Evolutionary conservation across 2,797 vertebrate genomes (phyloP), one percentile per base, ranked within the genome.

Genomic region (Meriones psammophilus): DNA sequence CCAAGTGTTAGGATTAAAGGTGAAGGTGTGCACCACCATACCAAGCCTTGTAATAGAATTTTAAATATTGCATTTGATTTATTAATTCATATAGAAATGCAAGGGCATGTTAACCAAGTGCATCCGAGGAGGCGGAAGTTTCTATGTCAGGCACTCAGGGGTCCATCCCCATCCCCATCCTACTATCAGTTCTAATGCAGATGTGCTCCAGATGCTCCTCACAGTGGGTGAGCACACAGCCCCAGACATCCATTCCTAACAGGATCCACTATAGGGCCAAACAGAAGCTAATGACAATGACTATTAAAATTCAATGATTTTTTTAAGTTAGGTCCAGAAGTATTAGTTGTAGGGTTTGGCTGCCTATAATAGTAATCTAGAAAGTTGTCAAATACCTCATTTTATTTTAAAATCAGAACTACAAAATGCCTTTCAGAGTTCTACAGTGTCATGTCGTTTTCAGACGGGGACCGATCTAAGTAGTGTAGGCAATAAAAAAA

Each of bases 91-190:
- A 50, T 0, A 89, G 24, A 89, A 94, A 87, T 58, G 15, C 50
- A 84, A n/a, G 30, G 20, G 28, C 8, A 77, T 79, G 77, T 79
- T n/a, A 95, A 94, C 88, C 5, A 39, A 89, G 58, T 66, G 85
- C 42, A 69, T 69, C 26, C 15, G 58, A 84, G 64, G 66, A 88
- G 33, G 2, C 42, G 39, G 8, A 50, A 84, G n/a, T 74, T 66
- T 76, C 42, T 88, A 1, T 73, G 9, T 89, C n/a, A 93, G 54
- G 9, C 33, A 77, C 10, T 39, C 81, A 81, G 24, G 18, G 1
- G 10, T 4, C 42, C 42, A 42, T 6, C 1, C 6, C 88, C 24
- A 33, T 13, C 22, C 0, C 24, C 28, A 85, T 93, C 42, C 33
- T 88, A 85, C 56, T 22, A 12, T 74, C 42, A 50, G 68, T 46